Base-by-base conservation (phyloP, 1,140 invertebrate genomes). In the Lasioglossum baleicum region DNA sequence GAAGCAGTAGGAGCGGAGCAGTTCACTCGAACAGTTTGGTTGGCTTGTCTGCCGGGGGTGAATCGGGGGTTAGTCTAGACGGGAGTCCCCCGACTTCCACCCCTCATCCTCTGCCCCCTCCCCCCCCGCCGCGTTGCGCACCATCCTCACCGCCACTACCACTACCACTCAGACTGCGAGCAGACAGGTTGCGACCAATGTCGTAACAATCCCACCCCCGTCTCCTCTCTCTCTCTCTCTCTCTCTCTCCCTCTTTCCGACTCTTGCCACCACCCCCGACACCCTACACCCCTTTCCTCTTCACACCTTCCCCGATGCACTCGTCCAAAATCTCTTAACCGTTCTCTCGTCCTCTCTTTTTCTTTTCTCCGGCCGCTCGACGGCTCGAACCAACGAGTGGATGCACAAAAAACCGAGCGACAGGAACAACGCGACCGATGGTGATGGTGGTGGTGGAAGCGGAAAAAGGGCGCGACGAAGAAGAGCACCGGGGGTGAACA, bases 21-120 rank as follows among this genome's bases (percentile, higher is more conserved):
- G 89, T 91, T 90, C 90, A 90, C 90, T 90, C 89, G 88, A 91
- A 91, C 90, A 90, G 90, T 91, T 91, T 90, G 89, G 90, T 89
- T 90, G 89, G 91, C 88, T 90, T 88, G 91, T 91, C 89, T 90
- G 87, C 82, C 71, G 82, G 81, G 87, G 87, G 86, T 87, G 84
- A 76, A 81, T 84, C 78, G 83, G 87, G 88, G 86, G 87, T 89
- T 87, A 89, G 89, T 92, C 91, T 92, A 92, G 91, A 92, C 91
- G 91, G 90, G 89, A 90, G 90, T 86, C 86, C 85, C 89, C 88
- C 86, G 83, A 82, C 86, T 80, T 87, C 85, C 60, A 69, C 60
- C 48, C 78, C 17, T 22, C 85, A 68, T 72, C 75, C 79, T 83
- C 75, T 75, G 26, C 22, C 75, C 70, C 48, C 51, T 15, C 26